These are phyloP conservation scores for Sycophila sp. DNA, from an alignment of 1,140 invertebrate genomes.

Conservation along the genomic window DNA sequence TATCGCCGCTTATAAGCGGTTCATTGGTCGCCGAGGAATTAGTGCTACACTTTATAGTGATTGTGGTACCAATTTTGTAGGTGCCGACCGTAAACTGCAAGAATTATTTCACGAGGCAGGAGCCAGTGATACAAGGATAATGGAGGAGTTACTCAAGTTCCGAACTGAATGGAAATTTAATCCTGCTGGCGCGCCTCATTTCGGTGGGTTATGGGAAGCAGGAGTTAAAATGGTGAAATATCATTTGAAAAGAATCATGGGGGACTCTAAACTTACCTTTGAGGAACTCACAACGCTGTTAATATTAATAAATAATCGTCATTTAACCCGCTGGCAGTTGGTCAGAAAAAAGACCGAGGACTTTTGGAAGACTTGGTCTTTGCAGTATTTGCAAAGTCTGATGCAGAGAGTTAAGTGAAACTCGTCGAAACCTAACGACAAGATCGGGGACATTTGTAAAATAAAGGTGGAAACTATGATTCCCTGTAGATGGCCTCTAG, in stretches of 20 bases:
- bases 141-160: not conserved
- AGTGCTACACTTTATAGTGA: not conserved
- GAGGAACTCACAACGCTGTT: not conserved
- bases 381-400: not conserved
- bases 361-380: not conserved
- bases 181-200: not conserved
- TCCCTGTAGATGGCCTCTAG: not conserved
- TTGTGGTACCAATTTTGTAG: conserved; percentile 2
- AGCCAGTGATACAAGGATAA: no score
- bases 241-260: not conserved
- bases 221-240: not conserved
- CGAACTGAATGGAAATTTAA: not conserved
- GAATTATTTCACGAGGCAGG: not conserved
- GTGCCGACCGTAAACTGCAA: not conserved
- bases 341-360: not conserved
- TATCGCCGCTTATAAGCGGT: no score
- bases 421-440: not conserved
- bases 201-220: not conserved
- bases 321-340: not conserved
- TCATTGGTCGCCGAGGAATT: not conserved
- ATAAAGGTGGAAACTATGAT: not conserved
- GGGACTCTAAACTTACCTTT: not conserved
- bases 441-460: not conserved
- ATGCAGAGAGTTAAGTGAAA: not conserved
- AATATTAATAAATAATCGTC: not conserved